phyloP scores from a whole-genome alignment of 1,140 invertebrate species.

The Micrasema minimum region DNA sequence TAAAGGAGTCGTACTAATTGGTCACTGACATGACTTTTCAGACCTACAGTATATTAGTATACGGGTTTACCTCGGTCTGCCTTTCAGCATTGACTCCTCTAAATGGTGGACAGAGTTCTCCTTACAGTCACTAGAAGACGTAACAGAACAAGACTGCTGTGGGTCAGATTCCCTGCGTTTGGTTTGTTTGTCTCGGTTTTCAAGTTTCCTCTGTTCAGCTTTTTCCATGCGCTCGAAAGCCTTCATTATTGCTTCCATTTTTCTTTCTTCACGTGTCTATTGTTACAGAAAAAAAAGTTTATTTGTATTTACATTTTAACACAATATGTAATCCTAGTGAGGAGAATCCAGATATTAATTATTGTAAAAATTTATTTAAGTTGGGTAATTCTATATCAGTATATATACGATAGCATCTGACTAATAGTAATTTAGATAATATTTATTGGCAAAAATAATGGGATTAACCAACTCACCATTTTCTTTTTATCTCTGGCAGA shows the following conservation, averaged over 20 bases:
- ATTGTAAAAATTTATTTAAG: too few relatives aligned
- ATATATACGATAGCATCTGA: too few relatives aligned
- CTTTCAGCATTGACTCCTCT: slow-evolving; percentile 59
- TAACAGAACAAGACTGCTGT: slow-evolving; percentile 36
- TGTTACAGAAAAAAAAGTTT: too few relatives aligned
- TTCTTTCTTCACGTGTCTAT: slow-evolving; percentile 92
- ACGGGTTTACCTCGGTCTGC: slow-evolving; percentile 59
- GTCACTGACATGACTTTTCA: too few relatives aligned
- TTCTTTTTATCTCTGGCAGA: slow-evolving; percentile 64
- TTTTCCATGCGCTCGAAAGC: slow-evolving; percentile 89
- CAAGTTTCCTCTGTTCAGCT: slow-evolving; percentile 80
- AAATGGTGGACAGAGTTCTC: slow-evolving; percentile 62
- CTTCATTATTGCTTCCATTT: slow-evolving; percentile 95
- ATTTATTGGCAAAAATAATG: too few relatives aligned
- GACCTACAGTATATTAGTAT: too few relatives aligned
- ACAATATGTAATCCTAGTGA: too few relatives aligned
- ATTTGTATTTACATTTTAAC: too few relatives aligned
- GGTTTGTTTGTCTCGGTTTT: slow-evolving; percentile 68
- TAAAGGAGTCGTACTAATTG: too few relatives aligned
- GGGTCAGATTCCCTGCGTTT: slow-evolving; percentile 67
- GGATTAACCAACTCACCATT: slow-evolving; percentile 66
- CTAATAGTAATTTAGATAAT: too few relatives aligned
- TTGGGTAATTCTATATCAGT: too few relatives aligned
- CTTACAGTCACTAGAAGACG: slow-evolving; percentile 37
- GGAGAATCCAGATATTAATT: too few relatives aligned